Base-by-base conservation (phyloP, 2,113 vertebrate genomes). In the Mobula birostris region DNA sequence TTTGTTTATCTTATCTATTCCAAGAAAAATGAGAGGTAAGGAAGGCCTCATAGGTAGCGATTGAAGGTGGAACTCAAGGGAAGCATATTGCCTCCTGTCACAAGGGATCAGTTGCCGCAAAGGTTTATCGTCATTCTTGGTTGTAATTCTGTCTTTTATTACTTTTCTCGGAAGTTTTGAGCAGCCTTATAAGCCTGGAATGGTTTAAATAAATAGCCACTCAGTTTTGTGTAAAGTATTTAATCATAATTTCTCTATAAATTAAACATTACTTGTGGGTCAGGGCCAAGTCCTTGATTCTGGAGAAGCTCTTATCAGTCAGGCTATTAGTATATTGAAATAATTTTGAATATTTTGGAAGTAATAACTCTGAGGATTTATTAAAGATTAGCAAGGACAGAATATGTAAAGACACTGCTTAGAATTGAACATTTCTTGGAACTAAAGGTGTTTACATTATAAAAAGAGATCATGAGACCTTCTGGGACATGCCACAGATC, bases 201-300 rank as follows among this genome's bases (percentile, higher is more conserved):
- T 66, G 85, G 61, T 7, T 68, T 32, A 66, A 68, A 32, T 68
- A 90, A 63, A n/a, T n/a, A n/a, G 15, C n/a, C 32, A 32, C 58
- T 68, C 29, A 63, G 15, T 58, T 17, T 68, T 66, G 29, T 66
- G 29, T 66, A 90, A 90, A 68, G 66, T 19, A 90, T 68, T 63
- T 66, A 90, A 90, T 90, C 7, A 66, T 66, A 48, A 68, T 90
- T 90, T n/a, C 56, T 66, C 58, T 32, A 90, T 68, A 90, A 90
- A 90, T 90, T n/a, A 90, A 66, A 90, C 32, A 68, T 90, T 90
- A 61, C 83, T 87, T 29, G 83, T 63, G 27, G 83, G 61, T 63
- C 27, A 63, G 58, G 48, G 12, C 58, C 56, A 88, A 88, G 27
- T 9, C 58, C 56, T 27, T 15, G 80, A n/a, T 88, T 61, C 58